Base-by-base conservation (phyloP, 2,888 invertebrate species). In the Synanthedon myopaeformis region DNA sequence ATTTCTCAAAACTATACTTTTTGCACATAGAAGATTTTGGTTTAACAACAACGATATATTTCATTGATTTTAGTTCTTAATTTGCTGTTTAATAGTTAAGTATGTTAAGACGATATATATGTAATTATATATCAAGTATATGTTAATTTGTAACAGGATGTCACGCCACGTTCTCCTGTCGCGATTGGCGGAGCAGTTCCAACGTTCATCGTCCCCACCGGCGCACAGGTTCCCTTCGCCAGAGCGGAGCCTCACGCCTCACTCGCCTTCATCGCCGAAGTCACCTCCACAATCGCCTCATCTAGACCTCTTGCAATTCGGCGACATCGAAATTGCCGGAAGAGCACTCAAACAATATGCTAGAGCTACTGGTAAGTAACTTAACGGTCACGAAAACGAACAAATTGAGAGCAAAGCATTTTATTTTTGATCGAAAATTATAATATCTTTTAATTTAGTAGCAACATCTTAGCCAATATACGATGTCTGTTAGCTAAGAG, bases 331-430 rank as follows among this genome's bases (percentile, higher is more conserved):
- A 61, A 81, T 84, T 45, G 86, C 86, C 19, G 86, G 85, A n/a
- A 67, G 81, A 62, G 83, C 85, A 4, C 75, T 88, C 11, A 88
- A 88, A 61, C 85, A 88, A 54, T 88, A 88, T 67, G 87, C 88
- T 8, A 69, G 81, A 66, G 88, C 88, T 49, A 87, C 87, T 60
- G 88, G 88, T 84, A 65, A 60, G 67, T 56, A 14, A 35, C 35
- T 23, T 23, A 35, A 35, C 35, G 10, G 35, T 35, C 35, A 35
- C 10, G 35, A 35, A 35, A 35, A 3, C 10, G 10, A 35, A 35
- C 35, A 0, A 35, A 10, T 35, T 3, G 10, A 35, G 10, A 2
- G 4, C 10, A 35, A 10, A 6, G 35, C 10, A 28, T 35, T 35
- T 35, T 10, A 35, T 35, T 35, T 35, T 35, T 35, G 10, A 35